Evolutionary conservation across 2,113 vertebrate species (phyloP).

Genomic region (Syngnathus typhle): DNA sequence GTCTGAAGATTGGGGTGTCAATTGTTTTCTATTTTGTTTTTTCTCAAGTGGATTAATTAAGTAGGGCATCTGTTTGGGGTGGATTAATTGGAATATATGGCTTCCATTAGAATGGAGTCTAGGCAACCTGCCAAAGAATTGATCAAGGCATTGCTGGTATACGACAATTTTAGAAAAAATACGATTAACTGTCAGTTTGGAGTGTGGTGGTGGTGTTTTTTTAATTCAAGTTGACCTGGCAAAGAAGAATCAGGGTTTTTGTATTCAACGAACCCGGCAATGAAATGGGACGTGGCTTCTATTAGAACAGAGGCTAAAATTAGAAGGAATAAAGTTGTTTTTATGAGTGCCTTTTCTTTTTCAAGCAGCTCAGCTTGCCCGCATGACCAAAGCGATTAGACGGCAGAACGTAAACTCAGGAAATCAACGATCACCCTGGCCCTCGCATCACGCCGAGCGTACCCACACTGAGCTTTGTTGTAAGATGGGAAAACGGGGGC

Average conservation of each 20-base stretch:
- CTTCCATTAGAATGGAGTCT: background rate
- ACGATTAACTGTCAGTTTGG: too few species aligned
- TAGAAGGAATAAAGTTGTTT: background rate
- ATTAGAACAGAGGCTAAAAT: background rate
- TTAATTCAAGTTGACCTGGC: background rate
- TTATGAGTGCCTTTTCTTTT: background rate
- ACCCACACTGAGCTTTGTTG: constrained; percentile 3
- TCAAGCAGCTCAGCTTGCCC: constrained; percentile 32
- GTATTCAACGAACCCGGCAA: background rate
- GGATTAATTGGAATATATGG: background rate
- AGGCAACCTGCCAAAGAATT: background rate
- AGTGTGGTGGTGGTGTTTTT: too few species aligned
- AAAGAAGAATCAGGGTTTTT: background rate
- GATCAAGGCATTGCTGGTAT: too few species aligned
- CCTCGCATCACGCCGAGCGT: background rate
- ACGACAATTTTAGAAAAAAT: too few species aligned
- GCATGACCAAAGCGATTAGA: constrained; percentile 31
- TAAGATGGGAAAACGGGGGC: constrained; percentile 30
- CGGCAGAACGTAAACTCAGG: constrained; percentile 11
- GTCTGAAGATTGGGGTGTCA: background rate
- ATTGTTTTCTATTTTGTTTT: background rate
- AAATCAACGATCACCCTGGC: constrained; percentile 20
- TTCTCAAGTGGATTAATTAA: background rate
- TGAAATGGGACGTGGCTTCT: background rate
- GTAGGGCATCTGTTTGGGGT: background rate